These are phyloP conservation scores for Erythrocercus mccallii DNA, from an alignment of 2,113 vertebrate species.

Conservation along the genomic window DNA sequence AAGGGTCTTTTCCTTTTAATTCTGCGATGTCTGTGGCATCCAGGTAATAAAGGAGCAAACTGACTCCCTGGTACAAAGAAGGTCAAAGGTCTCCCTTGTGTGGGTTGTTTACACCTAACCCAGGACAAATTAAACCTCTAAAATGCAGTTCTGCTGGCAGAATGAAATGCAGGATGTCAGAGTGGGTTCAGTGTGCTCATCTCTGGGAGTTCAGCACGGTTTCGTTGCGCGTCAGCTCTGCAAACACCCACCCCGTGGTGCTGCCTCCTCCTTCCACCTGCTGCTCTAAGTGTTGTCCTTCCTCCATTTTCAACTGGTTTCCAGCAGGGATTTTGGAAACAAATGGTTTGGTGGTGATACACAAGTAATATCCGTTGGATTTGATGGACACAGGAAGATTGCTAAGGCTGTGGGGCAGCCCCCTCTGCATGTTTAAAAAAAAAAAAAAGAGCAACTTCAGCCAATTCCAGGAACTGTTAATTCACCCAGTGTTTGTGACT, in stretches of 20 bases:
- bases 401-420: not conserved
- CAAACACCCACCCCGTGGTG: not conserved
- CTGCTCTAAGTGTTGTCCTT: not conserved
- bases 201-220: not conserved
- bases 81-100: not conserved
- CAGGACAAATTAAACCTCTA: not conserved
- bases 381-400: not conserved
- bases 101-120: not conserved
- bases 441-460: not conserved
- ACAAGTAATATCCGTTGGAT: not conserved
- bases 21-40: rapidly evolving
- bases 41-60: not conserved
- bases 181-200: not conserved
- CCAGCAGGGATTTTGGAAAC: not conserved
- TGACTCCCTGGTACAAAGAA: not conserved
- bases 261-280: not conserved
- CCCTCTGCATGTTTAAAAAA: not conserved
- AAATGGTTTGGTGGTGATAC: not conserved
- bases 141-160: not conserved
- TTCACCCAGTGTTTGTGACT: not conserved
- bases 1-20: not conserved
- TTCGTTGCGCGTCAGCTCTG: not conserved
- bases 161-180: not conserved
- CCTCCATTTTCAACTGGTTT: rapidly evolving
- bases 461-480: not conserved